Evolutionary conservation across 2,888 invertebrate species (phyloP), one percentile per base, ranked within the genome.

Genomic region (Euclidia mi): DNA sequence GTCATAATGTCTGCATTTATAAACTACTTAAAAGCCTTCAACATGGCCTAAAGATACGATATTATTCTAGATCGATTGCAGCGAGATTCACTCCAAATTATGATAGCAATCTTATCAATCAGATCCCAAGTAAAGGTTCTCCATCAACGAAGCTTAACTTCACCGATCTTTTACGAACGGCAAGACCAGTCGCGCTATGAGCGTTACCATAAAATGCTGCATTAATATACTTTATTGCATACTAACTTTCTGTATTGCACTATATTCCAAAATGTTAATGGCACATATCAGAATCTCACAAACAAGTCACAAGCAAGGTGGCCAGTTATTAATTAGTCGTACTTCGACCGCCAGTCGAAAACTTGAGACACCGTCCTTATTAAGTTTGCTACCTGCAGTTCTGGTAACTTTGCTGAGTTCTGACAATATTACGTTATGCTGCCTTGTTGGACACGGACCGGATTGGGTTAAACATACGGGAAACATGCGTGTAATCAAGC

Each of bases 381-480:
- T 74, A 71, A 67, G 65, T 71, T 41, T 71, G 71, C 68, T 61
- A 55, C 65, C 65, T 71, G 68, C 65, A 64, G 59, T 60, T 60
- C 47, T 11, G 35, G 47, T 46, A 57, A 67, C 44, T 52, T 46
- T n/a, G n/a, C 29, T 55, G 62, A 75, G 53, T 62, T 67, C 56
- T 59, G 59, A 57, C 48, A 53, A 62, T 65, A 75, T 71, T 75
- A 67, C 59, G 51, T 56, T 55, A 48, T 73, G 51, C 56, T 50
- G 38, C 40, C 66, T 32, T 62, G 74, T 71, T 15, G 49, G 66
- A 74, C 59, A 57, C 25, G 51, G 18, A 12, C 17, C 37, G 47
- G 37, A 42, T 52, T 28, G 18, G 29, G 15, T 34, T 37, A 35
- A 42, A 57, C 38, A 18, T 37, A 15, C 1, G 18, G 15, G 12